These are phyloP conservation scores for Mionectes macconnelli DNA, from an alignment of 2,113 vertebrate genomes.

Conservation along the genomic window DNA sequence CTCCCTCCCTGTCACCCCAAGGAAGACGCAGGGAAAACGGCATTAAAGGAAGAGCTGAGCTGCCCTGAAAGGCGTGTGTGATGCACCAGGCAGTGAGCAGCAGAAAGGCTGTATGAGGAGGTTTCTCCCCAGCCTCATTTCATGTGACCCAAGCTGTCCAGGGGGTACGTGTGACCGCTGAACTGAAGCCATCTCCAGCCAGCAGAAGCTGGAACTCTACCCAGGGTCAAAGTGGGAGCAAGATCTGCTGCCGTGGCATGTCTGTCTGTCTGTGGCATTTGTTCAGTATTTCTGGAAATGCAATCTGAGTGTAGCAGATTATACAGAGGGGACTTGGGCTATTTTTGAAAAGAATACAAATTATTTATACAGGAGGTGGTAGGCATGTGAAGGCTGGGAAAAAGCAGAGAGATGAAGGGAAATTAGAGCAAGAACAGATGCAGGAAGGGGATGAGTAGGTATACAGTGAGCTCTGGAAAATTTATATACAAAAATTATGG, in stretches of 20 bases:
- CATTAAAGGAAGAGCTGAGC: neutral
- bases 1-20: neutral
- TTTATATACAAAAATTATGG: neutral
- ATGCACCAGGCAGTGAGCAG: neutral
- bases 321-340: neutral
- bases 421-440: neutral
- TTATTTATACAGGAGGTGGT: neutral
- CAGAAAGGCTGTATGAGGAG: neutral
- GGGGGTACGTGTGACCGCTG: neutral
- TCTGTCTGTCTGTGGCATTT: neutral
- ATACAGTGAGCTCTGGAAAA: neutral
- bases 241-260: neutral
- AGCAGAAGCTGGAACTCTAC: neutral
- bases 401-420: neutral
- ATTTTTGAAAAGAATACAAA: neutral
- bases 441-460: neutral
- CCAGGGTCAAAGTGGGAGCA: neutral
- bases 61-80: neutral
- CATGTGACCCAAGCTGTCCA: neutral
- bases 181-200: neutral
- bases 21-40: neutral
- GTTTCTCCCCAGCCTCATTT: neutral
- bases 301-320: neutral
- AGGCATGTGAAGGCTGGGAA: neutral
- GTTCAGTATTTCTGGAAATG: neutral